Evolutionary conservation across 1,140 invertebrate genomes (phyloP).

Genomic region (Orussus abietinus): DNA sequence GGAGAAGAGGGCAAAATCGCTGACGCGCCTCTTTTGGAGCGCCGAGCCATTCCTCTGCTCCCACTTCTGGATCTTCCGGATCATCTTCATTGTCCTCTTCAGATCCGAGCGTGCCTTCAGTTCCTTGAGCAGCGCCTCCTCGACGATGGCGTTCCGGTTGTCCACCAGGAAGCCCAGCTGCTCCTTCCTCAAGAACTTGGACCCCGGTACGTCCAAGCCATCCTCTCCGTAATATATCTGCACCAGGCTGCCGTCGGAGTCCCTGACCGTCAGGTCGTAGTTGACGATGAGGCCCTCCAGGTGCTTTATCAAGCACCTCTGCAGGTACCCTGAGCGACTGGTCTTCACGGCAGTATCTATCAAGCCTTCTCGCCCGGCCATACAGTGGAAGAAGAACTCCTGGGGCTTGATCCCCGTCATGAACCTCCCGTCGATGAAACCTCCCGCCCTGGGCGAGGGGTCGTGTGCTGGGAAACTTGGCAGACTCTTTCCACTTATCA

Average conservation of each 20-base stretch:
- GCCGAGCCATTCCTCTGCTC: slow-evolving; percentile 56
- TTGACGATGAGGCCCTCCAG: slow-evolving; percentile 88
- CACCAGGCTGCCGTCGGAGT: slow-evolving; percentile 90
- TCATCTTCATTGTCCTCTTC: slow-evolving; percentile 50
- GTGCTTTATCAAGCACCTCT: slow-evolving; percentile 97
- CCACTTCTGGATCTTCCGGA: slow-evolving; percentile 60
- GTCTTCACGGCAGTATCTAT: slow-evolving; percentile 89
- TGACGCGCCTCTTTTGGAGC: slow-evolving; percentile 40
- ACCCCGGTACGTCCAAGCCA: slow-evolving; percentile 87
- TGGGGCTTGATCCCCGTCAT: slow-evolving; percentile 96
- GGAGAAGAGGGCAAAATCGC: slow-evolving; percentile 39
- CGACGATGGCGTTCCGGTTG: slow-evolving; percentile 67
- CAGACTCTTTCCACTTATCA: slow-evolving; percentile 87
- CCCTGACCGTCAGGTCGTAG: slow-evolving; percentile 93
- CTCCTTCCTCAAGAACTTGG: slow-evolving; percentile 77
- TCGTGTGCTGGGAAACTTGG: slow-evolving; percentile 94
- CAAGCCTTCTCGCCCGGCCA: slow-evolving; percentile 95
- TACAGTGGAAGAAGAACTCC: slow-evolving; percentile 99
- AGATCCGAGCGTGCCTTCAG: slow-evolving; percentile 56
- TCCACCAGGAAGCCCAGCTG: slow-evolving; percentile 78
- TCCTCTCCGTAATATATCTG: slow-evolving; percentile 97
- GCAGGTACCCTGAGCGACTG: slow-evolving; percentile 95
- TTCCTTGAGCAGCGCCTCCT: slow-evolving; percentile 56
- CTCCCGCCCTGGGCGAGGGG: slow-evolving; percentile 86
- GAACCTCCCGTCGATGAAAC: slow-evolving; percentile 93